Percentiles rank a stretch among this genome's conserved stretches.
phyloP scores from a whole-genome alignment of 2,113 vertebrate genomes.

The Heliornis fulica region DNA sequence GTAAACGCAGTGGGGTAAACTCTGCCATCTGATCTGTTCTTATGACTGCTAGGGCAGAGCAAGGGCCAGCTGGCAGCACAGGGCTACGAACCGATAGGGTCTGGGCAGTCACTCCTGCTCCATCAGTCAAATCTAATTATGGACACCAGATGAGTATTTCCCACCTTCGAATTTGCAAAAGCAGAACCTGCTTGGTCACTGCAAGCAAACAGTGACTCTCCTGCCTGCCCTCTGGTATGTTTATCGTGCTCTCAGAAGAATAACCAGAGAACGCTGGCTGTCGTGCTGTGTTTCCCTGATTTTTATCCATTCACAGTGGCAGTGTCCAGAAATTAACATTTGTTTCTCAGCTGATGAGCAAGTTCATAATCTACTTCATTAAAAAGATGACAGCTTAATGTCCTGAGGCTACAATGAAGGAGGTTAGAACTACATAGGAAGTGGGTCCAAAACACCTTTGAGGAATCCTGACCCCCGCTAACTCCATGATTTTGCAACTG shows the following conservation, averaged over 20 bases:
- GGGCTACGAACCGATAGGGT: neutral
- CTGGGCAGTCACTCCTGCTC: neutral
- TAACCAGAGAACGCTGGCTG: neutral
- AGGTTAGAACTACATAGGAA: neutral
- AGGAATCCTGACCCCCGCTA: neutral
- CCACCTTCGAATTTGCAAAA: neutral
- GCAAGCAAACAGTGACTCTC: neutral
- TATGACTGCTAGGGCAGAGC: neutral
- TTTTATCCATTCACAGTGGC: neutral
- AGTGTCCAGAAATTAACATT: neutral
- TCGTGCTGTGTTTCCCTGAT: neutral
- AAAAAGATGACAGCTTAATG: neutral
- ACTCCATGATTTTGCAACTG: neutral
- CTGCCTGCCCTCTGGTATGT: neutral
- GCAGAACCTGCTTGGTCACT: neutral
- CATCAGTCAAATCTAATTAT: slow-evolving; percentile 1
- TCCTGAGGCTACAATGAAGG: neutral
- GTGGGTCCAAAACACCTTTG: neutral
- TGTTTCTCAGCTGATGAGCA: neutral
- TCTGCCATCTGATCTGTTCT: neutral
- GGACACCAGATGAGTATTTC: neutral
- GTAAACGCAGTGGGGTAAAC: neutral
- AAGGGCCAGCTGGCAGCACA: neutral
- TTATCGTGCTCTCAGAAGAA: neutral
- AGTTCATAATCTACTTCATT: neutral